Evolutionary conservation across 2,888 invertebrate genomes (phyloP), one percentile per base, ranked within the genome.

Genomic region (Eurytoma adleriae): DNA sequence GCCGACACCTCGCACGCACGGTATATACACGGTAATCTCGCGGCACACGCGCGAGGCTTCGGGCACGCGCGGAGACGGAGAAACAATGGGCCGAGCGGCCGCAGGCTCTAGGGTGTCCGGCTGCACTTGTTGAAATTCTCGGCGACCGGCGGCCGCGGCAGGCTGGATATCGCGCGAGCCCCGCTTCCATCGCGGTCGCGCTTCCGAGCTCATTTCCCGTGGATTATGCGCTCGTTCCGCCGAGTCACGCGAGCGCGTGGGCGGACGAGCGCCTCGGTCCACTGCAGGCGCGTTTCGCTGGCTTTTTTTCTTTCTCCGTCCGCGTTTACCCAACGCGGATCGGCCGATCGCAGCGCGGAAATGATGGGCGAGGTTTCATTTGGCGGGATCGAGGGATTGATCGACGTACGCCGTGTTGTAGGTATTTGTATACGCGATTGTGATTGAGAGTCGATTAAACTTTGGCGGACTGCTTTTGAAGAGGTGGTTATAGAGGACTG

Each of bases 51-150:
- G n/a, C 10, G 40, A 64, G 64, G 64, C 64, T 64, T 30, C 64
- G 10, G 30, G 12, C 50, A 5, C 54, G 54, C n/a, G n/a, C n/a
- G n/a, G 54, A 64, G 62, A 40, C 14, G 40, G 64, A 64, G n/a
- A 64, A 69, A 69, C 54, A 68, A 64, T 64, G 40, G 48, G 40
- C 40, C 40, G 40, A 54, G 54, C 14, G n/a, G 54, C 16, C 54
- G 54, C 54, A n/a, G 16, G 54, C 54, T 14, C 54, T 40, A 5
- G 40, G 54, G n/a, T 54, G 54, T 54, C 40, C 4, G 30, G 54
- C 69, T 69, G 69, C 56, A 69, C 69, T 69, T 69, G 69, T 69
- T 69, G 56, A 69, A 69, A 69, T 69, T 69, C 67, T 67, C 40
- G 12, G 18, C 13, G 16, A 14, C 24, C 16, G 30, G 14, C 13